A percentile compares a stretch with the other conserved stretches of the same genome.
phyloP scores from a whole-genome alignment of 2,888 invertebrate genomes.

The Parochlus steinenii region DNA sequence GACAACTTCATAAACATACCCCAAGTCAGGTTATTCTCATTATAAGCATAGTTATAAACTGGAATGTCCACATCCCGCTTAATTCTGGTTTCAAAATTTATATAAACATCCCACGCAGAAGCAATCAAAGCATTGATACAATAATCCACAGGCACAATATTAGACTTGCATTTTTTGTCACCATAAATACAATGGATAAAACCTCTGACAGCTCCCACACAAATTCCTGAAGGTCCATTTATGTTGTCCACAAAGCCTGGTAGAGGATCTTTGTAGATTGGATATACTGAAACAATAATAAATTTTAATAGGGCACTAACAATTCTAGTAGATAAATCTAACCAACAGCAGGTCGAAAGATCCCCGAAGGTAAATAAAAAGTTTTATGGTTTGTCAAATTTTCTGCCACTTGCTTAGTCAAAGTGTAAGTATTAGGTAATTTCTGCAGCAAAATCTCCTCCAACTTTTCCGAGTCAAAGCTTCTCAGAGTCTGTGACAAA shows the following conservation, averaged over 20 bases:
- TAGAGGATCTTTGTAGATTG: slow-evolving; percentile 31
- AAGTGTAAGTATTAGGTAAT: slow-evolving; percentile 31
- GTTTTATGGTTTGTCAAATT: slow-evolving; percentile 30
- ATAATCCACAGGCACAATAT: slow-evolving; percentile 31
- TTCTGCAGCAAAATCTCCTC: slow-evolving; percentile 12
- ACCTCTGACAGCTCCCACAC: slow-evolving; percentile 29
- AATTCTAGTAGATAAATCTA: slow-evolving; percentile 14
- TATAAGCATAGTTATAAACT: slow-evolving; percentile 30
- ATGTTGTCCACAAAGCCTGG: slow-evolving; percentile 33
- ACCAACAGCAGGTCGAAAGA: slow-evolving; percentile 31
- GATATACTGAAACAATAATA: slow-evolving; percentile 24
- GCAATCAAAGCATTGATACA: slow-evolving; percentile 32
- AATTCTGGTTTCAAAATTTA: slow-evolving; percentile 19
- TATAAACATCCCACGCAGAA: slow-evolving; percentile 28
- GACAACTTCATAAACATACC: slow-evolving; percentile 30
- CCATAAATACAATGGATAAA: slow-evolving; percentile 29
- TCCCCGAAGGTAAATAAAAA: slow-evolving; percentile 28
- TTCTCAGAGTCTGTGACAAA: background rate
- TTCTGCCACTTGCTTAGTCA: slow-evolving; percentile 31
- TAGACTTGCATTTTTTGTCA: slow-evolving; percentile 24
- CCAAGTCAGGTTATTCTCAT: slow-evolving; percentile 30
- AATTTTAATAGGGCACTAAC: background rate
- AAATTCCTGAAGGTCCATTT: slow-evolving; percentile 31
- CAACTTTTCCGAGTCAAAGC: background rate
- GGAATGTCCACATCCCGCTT: slow-evolving; percentile 23